Base-by-base conservation (phyloP, 2,888 invertebrate genomes). In the Myopa testacea region DNA sequence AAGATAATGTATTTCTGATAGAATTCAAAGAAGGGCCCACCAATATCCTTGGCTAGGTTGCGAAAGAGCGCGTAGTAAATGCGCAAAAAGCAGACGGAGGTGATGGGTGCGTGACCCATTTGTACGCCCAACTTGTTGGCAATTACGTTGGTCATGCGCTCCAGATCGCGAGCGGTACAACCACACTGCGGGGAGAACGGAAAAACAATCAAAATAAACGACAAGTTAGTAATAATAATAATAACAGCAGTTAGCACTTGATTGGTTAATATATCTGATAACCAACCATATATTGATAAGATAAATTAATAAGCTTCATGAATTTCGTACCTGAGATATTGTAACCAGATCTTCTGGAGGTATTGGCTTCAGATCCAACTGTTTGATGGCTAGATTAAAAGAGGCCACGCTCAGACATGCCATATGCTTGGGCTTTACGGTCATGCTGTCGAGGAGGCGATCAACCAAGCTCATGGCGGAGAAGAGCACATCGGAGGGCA, bases 361-460 rank as follows among this genome's bases (percentile, higher is more conserved):
- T 81, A 92, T 91, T 76, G 92, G 90, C 82, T 92, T 89, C 80
- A 90, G 90, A 80, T 92, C 91, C 79, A 93, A 90, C 78, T 93
- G 92, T 86, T 92, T 91, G 83, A 95, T 93, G 78, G 96, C 96
- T 85, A 96, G 92, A 90, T 95, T 94, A 90, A 96, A 94, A 83
- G 96, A 95, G 80, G 96, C 94, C 55, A 96, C 93, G 19, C 95
- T 95, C 88, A 97, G 94, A 90, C 96, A 96, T 7, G 95, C 95
- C 90, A 97, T 93, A 90, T 96, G 96, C 88, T 95, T 96, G 74
- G 94, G 94, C 84, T 90, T 90, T 83, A 93, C 93, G 90, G 94
- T 95, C 94, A 95, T 95, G 88, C 94, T 94, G 58, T 94, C 94
- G 79, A 96, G 90, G 89, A 96, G 96, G 82, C 95, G 92, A 89